phyloP scores from a whole-genome alignment of 2,888 invertebrate genomes.

The Epirrhoe tristata region DNA sequence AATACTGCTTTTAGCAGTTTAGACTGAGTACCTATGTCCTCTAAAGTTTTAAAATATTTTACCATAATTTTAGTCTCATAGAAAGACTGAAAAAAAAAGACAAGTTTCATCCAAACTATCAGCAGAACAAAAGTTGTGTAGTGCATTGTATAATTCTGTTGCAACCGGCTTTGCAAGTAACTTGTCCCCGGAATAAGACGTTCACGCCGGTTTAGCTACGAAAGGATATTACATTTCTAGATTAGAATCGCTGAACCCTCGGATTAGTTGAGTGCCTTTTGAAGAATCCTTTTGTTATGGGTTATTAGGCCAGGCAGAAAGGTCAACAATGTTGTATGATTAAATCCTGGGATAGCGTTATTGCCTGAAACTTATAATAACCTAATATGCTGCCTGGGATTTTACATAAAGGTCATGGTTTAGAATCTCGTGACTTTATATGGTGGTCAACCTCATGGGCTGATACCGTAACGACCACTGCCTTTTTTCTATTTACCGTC shows the following conservation, averaged over 20 bases:
- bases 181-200: conserved; percentile 43
- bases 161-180: conserved; percentile 10
- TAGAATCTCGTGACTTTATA: too few species aligned
- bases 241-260: conserved; percentile 63
- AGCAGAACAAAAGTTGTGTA: neutral
- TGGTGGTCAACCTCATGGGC: too few species aligned
- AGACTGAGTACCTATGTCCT: too few species aligned
- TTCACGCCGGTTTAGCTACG: conserved; percentile 56
- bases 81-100: too few species aligned
- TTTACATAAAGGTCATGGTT: too few species aligned
- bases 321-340: conserved; percentile 14
- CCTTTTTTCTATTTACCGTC: too few species aligned
- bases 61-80: too few species aligned
- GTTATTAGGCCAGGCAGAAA: conserved; percentile 16
- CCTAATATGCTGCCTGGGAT: neutral
- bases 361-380: neutral
- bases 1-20: too few species aligned
- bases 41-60: too few species aligned
- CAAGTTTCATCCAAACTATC: neutral
- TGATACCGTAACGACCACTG: too few species aligned
- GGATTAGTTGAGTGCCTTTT: conserved; percentile 37
- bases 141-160: neutral
- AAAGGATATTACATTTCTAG: conserved; percentile 74
- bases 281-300: conserved; percentile 28
- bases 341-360: neutral